A percentile compares a stretch with the other conserved stretches of the same genome.
phyloP scores from a whole-genome alignment of 2,888 invertebrate genomes.

The Tuta absoluta region DNA sequence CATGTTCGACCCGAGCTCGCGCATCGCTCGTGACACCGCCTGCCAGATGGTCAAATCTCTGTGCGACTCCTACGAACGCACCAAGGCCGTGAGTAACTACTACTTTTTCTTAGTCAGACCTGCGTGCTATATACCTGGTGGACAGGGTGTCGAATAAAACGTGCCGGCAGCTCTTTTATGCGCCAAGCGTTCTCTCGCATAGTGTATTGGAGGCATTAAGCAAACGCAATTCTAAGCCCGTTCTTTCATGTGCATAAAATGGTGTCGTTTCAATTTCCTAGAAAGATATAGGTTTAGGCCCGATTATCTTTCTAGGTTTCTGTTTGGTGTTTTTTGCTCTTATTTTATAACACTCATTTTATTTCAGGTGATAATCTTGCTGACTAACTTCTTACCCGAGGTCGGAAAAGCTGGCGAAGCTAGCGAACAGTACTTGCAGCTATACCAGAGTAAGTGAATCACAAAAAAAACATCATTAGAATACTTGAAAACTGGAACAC shows the following conservation, averaged over 20 bases:
- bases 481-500: too few species aligned
- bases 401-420: constrained; percentile 94
- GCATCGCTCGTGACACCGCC: constrained; percentile 92
- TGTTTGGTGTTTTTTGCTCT: background rate
- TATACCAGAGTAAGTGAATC: constrained; percentile 86
- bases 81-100: constrained; percentile 65
- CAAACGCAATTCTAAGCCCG: too few species aligned
- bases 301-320: too few species aligned
- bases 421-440: constrained; percentile 92
- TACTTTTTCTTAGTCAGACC: too few species aligned
- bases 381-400: constrained; percentile 94
- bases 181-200: too few species aligned
- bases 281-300: too few species aligned
- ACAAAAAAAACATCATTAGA: background rate
- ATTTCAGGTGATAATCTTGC: constrained; percentile 87
- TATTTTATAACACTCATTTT: constrained; percentile 15
- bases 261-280: too few species aligned
- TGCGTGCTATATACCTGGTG: too few species aligned
- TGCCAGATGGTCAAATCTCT: constrained; percentile 93
- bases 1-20: constrained; percentile 94
- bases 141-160: too few species aligned
- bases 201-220: too few species aligned
- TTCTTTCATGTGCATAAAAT: too few species aligned
- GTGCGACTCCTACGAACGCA: constrained; percentile 82
- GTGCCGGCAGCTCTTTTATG: too few species aligned